Percentiles rank a stretch among this genome's conserved stretches.
Conservation (phyloP, 1,140 invertebrate genomes). For the Drosophila asahinai region DNA sequence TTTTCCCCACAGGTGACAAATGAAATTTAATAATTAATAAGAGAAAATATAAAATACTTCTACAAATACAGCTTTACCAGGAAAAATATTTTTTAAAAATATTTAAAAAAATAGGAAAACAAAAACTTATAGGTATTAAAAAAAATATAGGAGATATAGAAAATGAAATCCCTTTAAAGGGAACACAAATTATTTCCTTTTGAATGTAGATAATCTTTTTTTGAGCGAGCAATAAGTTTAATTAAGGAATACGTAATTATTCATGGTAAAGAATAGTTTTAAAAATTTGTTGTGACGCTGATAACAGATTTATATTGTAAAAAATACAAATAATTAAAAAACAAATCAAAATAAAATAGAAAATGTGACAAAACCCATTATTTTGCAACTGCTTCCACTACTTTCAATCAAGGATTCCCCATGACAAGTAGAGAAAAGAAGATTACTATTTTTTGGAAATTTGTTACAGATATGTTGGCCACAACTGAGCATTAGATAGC, state of each 20-base stretch:
- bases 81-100: background rate
- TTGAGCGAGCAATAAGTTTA: no score
- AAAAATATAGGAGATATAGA: background rate
- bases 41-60: no score
- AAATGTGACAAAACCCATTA: background rate
- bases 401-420: background rate
- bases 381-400: accelerated
- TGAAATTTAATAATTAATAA: no score
- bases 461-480: constrained; percentile 4
- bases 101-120: background rate
- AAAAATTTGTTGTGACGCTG: no score
- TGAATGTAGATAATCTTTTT: no score
- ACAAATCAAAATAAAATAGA: background rate
- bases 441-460: constrained; percentile 1
- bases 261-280: no score
- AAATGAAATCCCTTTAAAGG: background rate
- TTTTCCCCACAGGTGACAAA: background rate
- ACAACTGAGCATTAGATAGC: constrained; percentile 11
- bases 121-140: background rate
- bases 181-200: no score
- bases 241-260: no score
- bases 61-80: background rate
- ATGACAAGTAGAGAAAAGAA: no score
- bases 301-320: no score
- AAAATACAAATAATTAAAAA: background rate